These are phyloP conservation scores for Tichodroma muraria DNA, from an alignment of 2,113 vertebrate genomes.

Conservation along the genomic window DNA sequence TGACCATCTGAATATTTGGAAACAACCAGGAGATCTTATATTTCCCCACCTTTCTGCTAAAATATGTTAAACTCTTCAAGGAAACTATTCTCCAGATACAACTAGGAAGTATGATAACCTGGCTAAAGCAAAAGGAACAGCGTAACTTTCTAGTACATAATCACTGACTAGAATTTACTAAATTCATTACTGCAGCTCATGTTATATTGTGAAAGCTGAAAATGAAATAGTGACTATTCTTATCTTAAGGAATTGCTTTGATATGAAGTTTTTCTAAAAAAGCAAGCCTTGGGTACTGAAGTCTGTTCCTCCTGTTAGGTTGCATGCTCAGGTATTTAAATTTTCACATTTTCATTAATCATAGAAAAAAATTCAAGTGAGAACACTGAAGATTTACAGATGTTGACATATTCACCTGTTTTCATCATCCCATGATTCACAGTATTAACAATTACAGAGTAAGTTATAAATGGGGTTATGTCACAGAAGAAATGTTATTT, in stretches of 20 bases:
- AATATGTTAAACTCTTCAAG: not conserved
- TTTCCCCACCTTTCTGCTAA: not conserved
- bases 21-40: not conserved
- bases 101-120: not conserved
- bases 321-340: not conserved
- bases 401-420: not conserved
- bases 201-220: not conserved
- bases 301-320: not conserved
- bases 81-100: not conserved
- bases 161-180: not conserved
- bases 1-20: not conserved
- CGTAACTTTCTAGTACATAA: not conserved
- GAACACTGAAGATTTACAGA: not conserved
- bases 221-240: not conserved
- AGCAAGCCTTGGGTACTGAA: not conserved
- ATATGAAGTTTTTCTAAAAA: not conserved
- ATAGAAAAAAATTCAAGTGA: rapidly evolving
- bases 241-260: not conserved
- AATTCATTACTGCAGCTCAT: not conserved
- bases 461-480: not conserved
- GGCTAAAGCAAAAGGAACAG: not conserved
- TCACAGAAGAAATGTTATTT: not conserved
- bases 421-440: not conserved
- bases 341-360: not conserved
- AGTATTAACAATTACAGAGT: not conserved